Percentiles rank a stretch among this genome's conserved stretches.
These are phyloP conservation scores for Labrus mixtus DNA, from an alignment of 2,113 vertebrate species.

Conservation along the genomic window DNA sequence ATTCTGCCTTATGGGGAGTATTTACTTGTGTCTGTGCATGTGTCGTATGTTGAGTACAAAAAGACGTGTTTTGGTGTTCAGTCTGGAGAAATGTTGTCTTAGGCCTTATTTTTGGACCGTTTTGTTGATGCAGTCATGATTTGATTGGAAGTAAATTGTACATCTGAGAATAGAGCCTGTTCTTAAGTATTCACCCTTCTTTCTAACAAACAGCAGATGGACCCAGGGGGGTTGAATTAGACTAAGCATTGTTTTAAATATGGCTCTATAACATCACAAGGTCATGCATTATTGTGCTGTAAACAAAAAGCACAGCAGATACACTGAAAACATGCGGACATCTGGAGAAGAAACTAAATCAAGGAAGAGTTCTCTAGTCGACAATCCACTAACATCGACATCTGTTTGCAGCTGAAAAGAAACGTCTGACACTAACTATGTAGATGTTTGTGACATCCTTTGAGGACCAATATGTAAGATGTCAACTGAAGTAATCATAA, in stretches of 20 bases:
- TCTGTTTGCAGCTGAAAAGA: slow-evolving; percentile 14
- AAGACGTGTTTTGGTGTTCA: slow-evolving; percentile 32
- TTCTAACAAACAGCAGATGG: slow-evolving; percentile 7
- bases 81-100: not conserved
- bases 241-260: not conserved
- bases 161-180: not conserved
- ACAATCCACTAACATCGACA: slow-evolving; percentile 1
- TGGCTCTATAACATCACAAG: not conserved
- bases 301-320: slow-evolving; percentile 7
- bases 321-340: not conserved
- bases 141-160: not conserved
- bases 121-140: not conserved
- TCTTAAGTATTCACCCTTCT: not conserved
- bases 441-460: not conserved
- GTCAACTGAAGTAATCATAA: too few relatives aligned
- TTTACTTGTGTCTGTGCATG: slow-evolving; percentile 29
- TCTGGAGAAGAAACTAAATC: not conserved
- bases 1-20: slow-evolving; percentile 57
- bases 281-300: slow-evolving; percentile 1
- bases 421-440: slow-evolving; percentile 8
- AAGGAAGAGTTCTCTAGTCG: not conserved
- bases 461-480: too few relatives aligned
- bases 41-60: slow-evolving; percentile 34
- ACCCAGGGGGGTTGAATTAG: not conserved
- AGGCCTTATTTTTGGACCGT: not conserved